Percentiles rank a stretch among this genome's conserved stretches.
These are phyloP conservation scores for Drosophila pruinosa DNA, from an alignment of 1,140 invertebrate species.

Conservation along the genomic window DNA sequence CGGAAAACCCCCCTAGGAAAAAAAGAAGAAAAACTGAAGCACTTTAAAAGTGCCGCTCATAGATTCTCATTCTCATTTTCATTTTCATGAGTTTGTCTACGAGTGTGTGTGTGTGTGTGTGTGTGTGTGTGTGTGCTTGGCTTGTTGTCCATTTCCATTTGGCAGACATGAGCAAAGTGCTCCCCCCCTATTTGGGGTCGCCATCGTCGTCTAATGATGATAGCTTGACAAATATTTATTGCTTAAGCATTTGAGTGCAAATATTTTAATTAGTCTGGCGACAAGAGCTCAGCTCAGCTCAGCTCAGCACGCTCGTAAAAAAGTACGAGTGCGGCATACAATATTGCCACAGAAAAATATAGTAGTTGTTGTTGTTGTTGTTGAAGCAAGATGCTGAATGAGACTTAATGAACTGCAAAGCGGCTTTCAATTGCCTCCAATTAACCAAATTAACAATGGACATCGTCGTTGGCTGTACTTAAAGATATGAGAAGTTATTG, in stretches of 20 bases:
- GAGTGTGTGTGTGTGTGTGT: too few relatives aligned
- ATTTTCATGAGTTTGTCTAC: constrained; percentile 32
- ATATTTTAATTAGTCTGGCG: constrained; percentile 79
- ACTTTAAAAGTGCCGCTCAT: constrained; percentile 68
- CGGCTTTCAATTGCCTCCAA: constrained; percentile 78
- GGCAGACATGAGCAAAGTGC: not conserved
- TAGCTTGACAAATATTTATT: constrained; percentile 79
- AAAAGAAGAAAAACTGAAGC: not conserved
- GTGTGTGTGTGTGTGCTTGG: too few relatives aligned
- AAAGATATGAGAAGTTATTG: constrained; percentile 7
- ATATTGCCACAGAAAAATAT: constrained; percentile 23
- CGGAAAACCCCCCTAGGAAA: not conserved
- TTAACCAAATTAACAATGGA: constrained; percentile 79
- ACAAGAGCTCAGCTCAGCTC: constrained; percentile 36
- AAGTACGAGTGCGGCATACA: not conserved
- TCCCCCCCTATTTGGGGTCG: constrained; percentile 46
- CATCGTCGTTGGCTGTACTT: constrained; percentile 15
- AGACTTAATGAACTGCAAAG: constrained; percentile 78
- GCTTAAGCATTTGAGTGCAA: constrained; percentile 79
- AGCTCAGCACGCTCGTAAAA: constrained; percentile 26
- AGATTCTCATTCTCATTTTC: constrained; percentile 60
- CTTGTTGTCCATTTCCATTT: constrained; percentile 15
- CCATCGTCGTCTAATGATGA: constrained; percentile 60
- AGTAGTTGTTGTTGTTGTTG: too few relatives aligned
- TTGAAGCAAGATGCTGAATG: constrained; percentile 24